A percentile compares a stretch with the other conserved stretches of the same genome.
phyloP scores from a whole-genome alignment of 2,113 vertebrate species.

The Brachyhypopomus occidentalis region DNA sequence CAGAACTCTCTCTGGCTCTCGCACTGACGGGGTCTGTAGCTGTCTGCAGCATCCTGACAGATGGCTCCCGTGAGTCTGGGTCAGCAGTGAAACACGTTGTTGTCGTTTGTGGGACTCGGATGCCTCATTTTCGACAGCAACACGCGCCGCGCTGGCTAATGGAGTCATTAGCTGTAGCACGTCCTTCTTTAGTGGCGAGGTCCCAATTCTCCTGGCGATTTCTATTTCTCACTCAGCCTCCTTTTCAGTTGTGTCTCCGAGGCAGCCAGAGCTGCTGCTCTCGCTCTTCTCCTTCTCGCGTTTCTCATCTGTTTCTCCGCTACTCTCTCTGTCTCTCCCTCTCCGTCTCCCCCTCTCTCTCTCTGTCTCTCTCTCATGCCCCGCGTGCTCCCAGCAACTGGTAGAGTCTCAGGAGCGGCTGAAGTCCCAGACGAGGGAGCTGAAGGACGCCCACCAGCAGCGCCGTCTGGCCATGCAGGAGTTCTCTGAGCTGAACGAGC shows the following conservation, averaged over 20 bases:
- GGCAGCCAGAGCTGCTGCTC: constrained; percentile 9
- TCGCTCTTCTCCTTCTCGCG: background rate
- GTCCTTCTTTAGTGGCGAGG: constrained; percentile 31
- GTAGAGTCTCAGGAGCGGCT: constrained; percentile 86
- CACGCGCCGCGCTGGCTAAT: constrained; percentile 11
- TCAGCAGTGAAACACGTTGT: background rate
- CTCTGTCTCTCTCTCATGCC: background rate
- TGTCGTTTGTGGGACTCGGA: background rate
- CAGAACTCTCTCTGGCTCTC: background rate
- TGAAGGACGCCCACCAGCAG: constrained; percentile 92
- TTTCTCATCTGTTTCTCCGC: constrained; percentile 4
- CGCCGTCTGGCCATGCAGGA: constrained; percentile 91
- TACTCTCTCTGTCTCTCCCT: background rate
- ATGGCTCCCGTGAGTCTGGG: background rate
- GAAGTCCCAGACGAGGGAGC: constrained; percentile 87
- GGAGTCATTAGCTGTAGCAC: constrained; percentile 8
- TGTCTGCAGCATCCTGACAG: background rate
- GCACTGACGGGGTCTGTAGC: background rate
- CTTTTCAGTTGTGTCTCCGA: constrained; percentile 43
- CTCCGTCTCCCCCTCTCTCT: background rate
- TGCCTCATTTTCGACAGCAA: background rate
- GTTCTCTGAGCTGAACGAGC: constrained; percentile 89
- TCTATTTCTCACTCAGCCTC: constrained; percentile 55
- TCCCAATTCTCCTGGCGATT: constrained; percentile 50
- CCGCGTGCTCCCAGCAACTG: constrained; percentile 83